Base-by-base conservation (phyloP, 2,888 invertebrate species). In the Bibio marci region DNA sequence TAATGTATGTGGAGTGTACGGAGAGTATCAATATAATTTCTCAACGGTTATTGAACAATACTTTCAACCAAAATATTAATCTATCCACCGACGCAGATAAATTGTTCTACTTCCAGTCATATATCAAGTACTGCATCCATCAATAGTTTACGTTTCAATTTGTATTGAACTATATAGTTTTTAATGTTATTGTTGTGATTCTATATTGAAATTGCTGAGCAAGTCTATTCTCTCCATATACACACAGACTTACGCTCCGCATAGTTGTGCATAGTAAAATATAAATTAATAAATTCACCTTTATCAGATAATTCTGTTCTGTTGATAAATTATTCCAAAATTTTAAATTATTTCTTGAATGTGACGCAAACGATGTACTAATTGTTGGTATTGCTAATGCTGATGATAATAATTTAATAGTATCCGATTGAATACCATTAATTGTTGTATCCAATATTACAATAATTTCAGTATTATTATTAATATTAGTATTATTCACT, bases 361-460 rank as follows among this genome's bases (percentile, higher is more conserved):
- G 71, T 56, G 86, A 83, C 0, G 88, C 90, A 52, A 80, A 88
- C 6, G 87, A 85, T 1, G 80, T 80, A 42, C 81, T 80, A 34
- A 90, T 69, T 2, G 88, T 90, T 1, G 90, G 88, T 46, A 88
- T 54, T 1, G 73, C 80, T 40, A 90, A 57, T 2, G 83, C 80
- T 14, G 78, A 71, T 4, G 81, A 78, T 54, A 90, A 80, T 1
- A 83, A 79, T 58, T 87, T 86, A 3, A 86, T 79, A 0, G 82
- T 79, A 62, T 88, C 87, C 0, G 86, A 82, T 13, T 80, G 75
- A 27, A 79, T 67, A 4, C 86, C 86, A 5, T 76, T 73, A 63
- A 77, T 76, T 1, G 88, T 88, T 15, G 80, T 76, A 58, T 90
- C 88, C 45, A 90, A 62, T 7, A 88, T 70, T 12, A 88, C 62